These are phyloP conservation scores for Myotis myotis DNA, from an alignment of 2,797 vertebrate species.

Conservation along the genomic window DNA sequence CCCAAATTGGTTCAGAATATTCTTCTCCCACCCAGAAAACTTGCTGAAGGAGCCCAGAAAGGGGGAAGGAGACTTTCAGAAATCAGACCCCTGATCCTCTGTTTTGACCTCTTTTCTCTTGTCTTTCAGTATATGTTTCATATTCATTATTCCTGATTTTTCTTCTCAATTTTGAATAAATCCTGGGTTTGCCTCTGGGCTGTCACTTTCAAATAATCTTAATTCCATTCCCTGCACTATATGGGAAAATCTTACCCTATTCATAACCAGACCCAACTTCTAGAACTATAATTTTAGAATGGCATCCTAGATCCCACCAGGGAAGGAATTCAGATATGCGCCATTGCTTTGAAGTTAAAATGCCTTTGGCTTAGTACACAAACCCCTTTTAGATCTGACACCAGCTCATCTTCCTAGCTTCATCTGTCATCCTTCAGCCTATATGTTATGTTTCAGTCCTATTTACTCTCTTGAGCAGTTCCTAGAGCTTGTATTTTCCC, in stretches of 20 bases:
- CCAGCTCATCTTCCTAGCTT: neutral
- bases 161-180: slow-evolving; percentile 13
- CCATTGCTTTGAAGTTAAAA: slow-evolving; percentile 3
- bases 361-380: neutral
- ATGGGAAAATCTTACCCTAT: neutral
- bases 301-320: neutral
- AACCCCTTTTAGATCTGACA: neutral
- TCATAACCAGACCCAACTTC: neutral
- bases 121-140: neutral
- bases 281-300: neutral
- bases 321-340: neutral
- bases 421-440: neutral
- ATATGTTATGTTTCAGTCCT: neutral
- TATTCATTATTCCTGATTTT: neutral
- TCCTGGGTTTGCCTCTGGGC: neutral
- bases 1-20: neutral
- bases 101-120: neutral
- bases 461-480: neutral
- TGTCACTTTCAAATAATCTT: neutral
- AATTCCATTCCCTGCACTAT: neutral
- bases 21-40: neutral
- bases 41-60: neutral
- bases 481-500: neutral
- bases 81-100: neutral
- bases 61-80: neutral